These are phyloP conservation scores for Amphibalanus amphitrite DNA, from an alignment of 1,140 invertebrate genomes.

Conservation along the genomic window DNA sequence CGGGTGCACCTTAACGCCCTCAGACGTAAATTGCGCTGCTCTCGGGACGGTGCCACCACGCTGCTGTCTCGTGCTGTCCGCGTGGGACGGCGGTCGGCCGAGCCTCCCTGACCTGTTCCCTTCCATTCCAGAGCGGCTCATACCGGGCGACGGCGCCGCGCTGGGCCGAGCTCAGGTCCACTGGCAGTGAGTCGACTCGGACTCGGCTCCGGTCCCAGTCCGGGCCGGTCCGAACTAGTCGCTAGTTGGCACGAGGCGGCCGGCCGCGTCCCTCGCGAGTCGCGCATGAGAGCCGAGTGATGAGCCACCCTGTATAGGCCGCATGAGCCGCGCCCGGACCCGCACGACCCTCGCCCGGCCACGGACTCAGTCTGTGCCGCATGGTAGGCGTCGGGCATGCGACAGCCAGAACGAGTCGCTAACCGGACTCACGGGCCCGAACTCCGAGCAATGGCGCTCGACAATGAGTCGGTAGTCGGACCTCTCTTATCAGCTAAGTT, in stretches of 20 bases:
- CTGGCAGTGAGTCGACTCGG: not conserved
- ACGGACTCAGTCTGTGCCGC: not conserved
- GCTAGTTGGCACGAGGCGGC: not conserved
- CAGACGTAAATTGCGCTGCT: too few relatives aligned
- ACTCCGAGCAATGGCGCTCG: too few relatives aligned
- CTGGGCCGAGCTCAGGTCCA: not conserved
- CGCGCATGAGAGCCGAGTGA: not conserved
- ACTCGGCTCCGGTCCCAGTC: too few relatives aligned
- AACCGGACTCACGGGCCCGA: too few relatives aligned
- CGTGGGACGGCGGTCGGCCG: too few relatives aligned
- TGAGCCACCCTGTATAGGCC: not conserved
- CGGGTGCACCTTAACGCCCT: too few relatives aligned
- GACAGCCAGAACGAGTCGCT: not conserved
- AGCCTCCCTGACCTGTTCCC: not conserved
- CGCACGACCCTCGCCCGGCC: not conserved
- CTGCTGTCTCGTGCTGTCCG: too few relatives aligned
- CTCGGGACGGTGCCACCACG: too few relatives aligned
- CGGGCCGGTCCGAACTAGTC: not conserved
- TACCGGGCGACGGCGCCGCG: not conserved
- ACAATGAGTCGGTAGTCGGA: too few relatives aligned
- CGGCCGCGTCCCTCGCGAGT: too few relatives aligned
- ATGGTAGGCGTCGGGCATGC: not conserved
- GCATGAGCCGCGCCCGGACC: not conserved
- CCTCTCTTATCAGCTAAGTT: too few relatives aligned
- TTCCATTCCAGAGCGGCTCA: not conserved